Base-by-base conservation (phyloP, 1,140 invertebrate species). In the Asbolus verrucosus region DNA sequence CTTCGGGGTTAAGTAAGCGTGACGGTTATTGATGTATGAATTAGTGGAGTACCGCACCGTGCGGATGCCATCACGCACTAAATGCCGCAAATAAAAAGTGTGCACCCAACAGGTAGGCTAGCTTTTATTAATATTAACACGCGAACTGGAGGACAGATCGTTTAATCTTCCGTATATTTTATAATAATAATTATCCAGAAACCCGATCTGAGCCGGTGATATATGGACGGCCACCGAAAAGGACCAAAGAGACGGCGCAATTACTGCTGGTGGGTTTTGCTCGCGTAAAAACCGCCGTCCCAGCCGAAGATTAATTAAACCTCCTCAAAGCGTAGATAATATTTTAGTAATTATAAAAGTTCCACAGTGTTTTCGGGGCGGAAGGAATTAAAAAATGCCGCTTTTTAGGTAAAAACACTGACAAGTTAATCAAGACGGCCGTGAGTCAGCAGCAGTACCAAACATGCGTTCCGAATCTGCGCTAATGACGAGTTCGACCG, bases 391-490 rank as follows among this genome's bases (percentile, higher is more conserved):
- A 75, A 77, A 77, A 75, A 69, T 54, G 69, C 74, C 73, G 72
- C 72, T 70, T 76, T 77, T 76, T 65, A 72, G 69, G 66, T 73
- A 76, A 78, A 78, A 78, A 76, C 75, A 75, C 73, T 78, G 76
- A 78, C 76, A 78, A 78, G 76, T 78, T 78, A 78, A 78, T 78
- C 76, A 78, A 78, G 72, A 70, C 46, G 31, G 33, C 27, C 24
- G 62, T 78, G 76, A 78, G 62, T 78, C 73, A 72, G 75, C 73
- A 69, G 67, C 73, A 73, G 70, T 78, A 73, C 72, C 75, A 75
- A 77, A 76, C 72, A 74, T 76, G 75, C 75, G 73, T 78, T 59
- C 69, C 69, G 43, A 75, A 75, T 75, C 41, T 65, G 41, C 61
- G 24, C 65, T 76, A 76, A 76, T 76, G 73, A 76, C 59, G 63